These are phyloP conservation scores for Brachionus rotundiformis DNA, from an alignment of 1,140 invertebrate species.

Conservation along the genomic window DNA sequence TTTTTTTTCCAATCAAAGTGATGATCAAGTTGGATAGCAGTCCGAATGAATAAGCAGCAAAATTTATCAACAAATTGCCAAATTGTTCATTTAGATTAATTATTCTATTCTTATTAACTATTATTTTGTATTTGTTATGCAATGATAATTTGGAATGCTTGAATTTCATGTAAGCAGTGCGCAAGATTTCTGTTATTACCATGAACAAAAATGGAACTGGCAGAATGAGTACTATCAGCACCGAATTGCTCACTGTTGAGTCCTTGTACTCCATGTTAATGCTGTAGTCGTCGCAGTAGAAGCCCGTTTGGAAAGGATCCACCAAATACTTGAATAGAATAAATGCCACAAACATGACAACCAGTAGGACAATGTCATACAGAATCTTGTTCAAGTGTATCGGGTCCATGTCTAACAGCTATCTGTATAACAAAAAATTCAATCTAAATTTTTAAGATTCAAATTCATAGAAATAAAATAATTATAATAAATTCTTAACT, in stretches of 20 bases:
- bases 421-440: not conserved
- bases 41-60: not conserved
- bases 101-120: conserved; percentile 3
- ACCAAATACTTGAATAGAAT: not conserved
- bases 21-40: conserved; percentile 58
- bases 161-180: conserved; percentile 38
- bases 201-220: conserved; percentile 18
- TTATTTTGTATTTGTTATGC: conserved; percentile 36
- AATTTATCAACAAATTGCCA: conserved; percentile 37
- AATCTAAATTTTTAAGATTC: not conserved
- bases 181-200: not conserved
- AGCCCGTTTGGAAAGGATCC: conserved; percentile 3
- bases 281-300: conserved; percentile 39
- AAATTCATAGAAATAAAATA: not conserved
- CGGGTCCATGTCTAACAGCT: not conserved
- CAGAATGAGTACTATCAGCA: not conserved
- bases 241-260: not conserved
- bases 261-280: conserved; percentile 41
- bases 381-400: conserved; percentile 9
- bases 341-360: not conserved
- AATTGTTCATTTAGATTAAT: conserved; percentile 39
- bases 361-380: not conserved
- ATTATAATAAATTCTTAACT: too few species aligned
- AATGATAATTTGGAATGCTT: conserved; percentile 22
- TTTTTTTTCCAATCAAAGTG: conserved; percentile 87